Evolutionary conservation across 2,888 invertebrate genomes (phyloP).

Genomic region (Allolobophora icterica): DNA sequence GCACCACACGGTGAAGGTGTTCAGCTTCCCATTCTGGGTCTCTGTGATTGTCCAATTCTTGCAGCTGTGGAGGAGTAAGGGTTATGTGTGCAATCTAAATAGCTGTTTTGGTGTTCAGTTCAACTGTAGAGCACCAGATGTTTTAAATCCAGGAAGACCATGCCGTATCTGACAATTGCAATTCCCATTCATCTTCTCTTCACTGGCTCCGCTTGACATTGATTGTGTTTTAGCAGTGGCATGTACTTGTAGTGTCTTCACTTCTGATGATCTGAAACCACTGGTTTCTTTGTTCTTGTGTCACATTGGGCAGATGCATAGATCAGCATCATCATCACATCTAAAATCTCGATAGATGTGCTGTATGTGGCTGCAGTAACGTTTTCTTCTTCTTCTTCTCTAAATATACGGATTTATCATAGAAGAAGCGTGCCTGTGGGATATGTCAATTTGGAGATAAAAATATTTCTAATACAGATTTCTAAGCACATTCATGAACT

Average conservation of each 20-base stretch:
- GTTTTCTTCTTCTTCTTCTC: too few relatives aligned
- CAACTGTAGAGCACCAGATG: background rate
- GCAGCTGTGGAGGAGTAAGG: too few relatives aligned
- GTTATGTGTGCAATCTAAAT: too few relatives aligned
- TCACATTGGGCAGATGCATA: background rate
- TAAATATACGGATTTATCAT: too few relatives aligned
- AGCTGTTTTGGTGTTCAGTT: background rate
- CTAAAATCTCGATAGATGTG: too few relatives aligned
- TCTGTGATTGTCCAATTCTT: too few relatives aligned
- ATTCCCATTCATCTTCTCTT: background rate
- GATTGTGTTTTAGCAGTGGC: background rate
- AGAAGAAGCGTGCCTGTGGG: background rate
- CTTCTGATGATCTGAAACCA: background rate
- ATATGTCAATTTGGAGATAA: background rate
- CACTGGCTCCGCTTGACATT: background rate
- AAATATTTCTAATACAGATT: background rate
- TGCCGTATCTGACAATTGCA: background rate
- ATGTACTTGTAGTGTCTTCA: background rate
- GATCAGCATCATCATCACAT: too few relatives aligned
- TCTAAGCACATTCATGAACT: too few relatives aligned
- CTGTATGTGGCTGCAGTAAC: too few relatives aligned
- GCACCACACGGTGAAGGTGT: too few relatives aligned
- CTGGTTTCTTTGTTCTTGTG: background rate
- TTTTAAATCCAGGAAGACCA: background rate
- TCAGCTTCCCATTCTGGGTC: too few relatives aligned